Conservation (phyloP, 2,797 vertebrate genomes). For the Cossypha heuglini region DNA sequence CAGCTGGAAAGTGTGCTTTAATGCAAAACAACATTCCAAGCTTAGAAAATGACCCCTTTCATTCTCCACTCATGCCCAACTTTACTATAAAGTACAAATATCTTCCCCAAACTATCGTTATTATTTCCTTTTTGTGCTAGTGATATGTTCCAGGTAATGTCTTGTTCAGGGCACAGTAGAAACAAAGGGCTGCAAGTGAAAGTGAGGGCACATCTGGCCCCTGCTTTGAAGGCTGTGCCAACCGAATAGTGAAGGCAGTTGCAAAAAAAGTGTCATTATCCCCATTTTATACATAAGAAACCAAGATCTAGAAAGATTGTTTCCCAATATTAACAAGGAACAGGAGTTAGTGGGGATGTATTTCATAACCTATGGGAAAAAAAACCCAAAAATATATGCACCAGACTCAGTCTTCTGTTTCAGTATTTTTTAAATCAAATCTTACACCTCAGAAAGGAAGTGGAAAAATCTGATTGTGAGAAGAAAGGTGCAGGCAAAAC, state of each 20-base stretch:
- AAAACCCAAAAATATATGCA: not conserved
- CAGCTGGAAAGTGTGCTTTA: not conserved
- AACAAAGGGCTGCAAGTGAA: not conserved
- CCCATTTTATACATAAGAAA: not conserved
- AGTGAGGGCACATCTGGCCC: not conserved
- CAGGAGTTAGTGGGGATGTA: too few relatives aligned
- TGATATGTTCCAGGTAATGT: not conserved
- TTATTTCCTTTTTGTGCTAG: not conserved
- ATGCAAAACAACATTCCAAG: not conserved
- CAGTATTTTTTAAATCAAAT: not conserved
- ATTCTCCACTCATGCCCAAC: not conserved
- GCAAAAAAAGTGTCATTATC: not conserved
- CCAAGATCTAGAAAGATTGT: not conserved
- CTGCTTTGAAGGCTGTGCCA: not conserved
- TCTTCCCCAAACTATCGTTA: not conserved
- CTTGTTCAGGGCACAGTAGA: not conserved
- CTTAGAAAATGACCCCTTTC: not conserved
- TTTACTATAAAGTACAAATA: not conserved
- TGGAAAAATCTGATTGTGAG: not conserved
- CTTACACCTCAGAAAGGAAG: not conserved
- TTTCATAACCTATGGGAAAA: fast-evolving
- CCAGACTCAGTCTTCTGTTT: not conserved
- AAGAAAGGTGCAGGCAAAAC: not conserved
- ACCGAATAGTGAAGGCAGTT: not conserved
- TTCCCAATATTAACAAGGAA: not conserved